Conservation (phyloP, 1,140 invertebrate genomes). For the silkworm (Bombyx mori) region DNA sequence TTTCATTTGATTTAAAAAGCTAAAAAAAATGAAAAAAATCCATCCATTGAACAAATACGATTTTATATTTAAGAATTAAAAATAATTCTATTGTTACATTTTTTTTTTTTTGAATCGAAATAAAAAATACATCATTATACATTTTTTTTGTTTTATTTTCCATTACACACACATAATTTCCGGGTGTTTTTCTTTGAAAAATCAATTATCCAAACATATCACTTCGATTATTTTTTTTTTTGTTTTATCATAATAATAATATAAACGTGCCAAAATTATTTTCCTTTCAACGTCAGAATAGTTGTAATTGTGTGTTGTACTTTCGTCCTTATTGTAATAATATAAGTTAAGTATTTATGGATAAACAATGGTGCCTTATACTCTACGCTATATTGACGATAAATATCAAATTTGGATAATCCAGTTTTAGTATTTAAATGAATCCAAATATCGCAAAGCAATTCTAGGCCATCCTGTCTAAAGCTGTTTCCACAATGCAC, state of each 20-base stretch:
- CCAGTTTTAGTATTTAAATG: slow-evolving; percentile 35
- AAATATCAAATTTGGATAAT: slow-evolving; percentile 61
- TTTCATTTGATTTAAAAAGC: slow-evolving; percentile 9
- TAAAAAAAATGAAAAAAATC: slow-evolving; percentile 30
- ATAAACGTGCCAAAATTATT: slow-evolving; percentile 10
- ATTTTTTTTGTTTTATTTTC: slow-evolving; percentile 58
- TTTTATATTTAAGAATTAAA: slow-evolving; percentile 54
- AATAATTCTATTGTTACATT: slow-evolving; percentile 55
- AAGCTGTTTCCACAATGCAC: slow-evolving; percentile 4
- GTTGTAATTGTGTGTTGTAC: slow-evolving; percentile 20
- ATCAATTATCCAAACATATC: slow-evolving; percentile 2
- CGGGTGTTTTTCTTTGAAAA: slow-evolving; percentile 16
- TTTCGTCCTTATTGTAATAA: slow-evolving; percentile 55
- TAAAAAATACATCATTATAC: slow-evolving; percentile 50
- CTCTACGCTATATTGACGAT: slow-evolving; percentile 64
- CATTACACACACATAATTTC: slow-evolving; percentile 21
- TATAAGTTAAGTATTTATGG: slow-evolving; percentile 54
- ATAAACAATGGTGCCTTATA: slow-evolving; percentile 65
- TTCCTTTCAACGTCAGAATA: not conserved
- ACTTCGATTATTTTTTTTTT: slow-evolving; percentile 1
- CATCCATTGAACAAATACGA: slow-evolving; percentile 62
- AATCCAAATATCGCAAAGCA: not conserved
- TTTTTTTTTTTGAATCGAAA: slow-evolving; percentile 49
- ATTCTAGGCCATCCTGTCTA: slow-evolving; percentile 6
- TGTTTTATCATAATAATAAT: slow-evolving; percentile 4